Evolutionary conservation across 2,888 invertebrate species (phyloP), one percentile per base, ranked within the genome.

Genomic region (Hirtodrosophila duncani): DNA sequence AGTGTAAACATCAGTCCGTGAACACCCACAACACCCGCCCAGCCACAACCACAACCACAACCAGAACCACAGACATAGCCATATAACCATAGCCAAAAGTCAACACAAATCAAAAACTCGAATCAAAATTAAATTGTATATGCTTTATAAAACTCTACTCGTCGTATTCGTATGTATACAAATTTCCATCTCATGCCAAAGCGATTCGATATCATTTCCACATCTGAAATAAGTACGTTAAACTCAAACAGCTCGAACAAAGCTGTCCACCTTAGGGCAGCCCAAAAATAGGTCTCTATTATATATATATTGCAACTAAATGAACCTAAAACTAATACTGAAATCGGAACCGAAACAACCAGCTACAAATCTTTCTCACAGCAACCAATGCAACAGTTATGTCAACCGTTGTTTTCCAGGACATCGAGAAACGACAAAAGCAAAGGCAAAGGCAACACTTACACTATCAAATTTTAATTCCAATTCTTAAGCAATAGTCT

Each of bases 151-250:
- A 17, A 27, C 11, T 27, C 34, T 7, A 26, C 10, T n/a, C 4
- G 27, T n/a, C 43, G 11, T 42, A 34, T 45, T 33, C 27, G 38
- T 49, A 41, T 50, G 57, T 67, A 67, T 43, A 44, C 50, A 53
- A 34, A 44, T 30, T 33, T 55, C 38, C 37, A 38, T 20, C n/a
- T 23, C 27, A 51, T 51, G 51, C 48, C 16, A 29, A 43, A 30
- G 29, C n/a, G n/a, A n/a, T n/a, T 41, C 48, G 49, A 41, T 21
- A 29, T 52, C 63, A 45, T 56, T 39, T 21, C 29, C 58, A 66
- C 9, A 37, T 49, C 72, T 71, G 63, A 51, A 77, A 64, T 63
- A 69, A 70, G 82, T 82, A 81, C 82, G 82, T 82, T 78, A 78
- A 77, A 78, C 49, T 61, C 78, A 80, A 82, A 78, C 60, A 46